phyloP scores from a whole-genome alignment of 2,888 invertebrate species.

The Homarus gammarus region DNA sequence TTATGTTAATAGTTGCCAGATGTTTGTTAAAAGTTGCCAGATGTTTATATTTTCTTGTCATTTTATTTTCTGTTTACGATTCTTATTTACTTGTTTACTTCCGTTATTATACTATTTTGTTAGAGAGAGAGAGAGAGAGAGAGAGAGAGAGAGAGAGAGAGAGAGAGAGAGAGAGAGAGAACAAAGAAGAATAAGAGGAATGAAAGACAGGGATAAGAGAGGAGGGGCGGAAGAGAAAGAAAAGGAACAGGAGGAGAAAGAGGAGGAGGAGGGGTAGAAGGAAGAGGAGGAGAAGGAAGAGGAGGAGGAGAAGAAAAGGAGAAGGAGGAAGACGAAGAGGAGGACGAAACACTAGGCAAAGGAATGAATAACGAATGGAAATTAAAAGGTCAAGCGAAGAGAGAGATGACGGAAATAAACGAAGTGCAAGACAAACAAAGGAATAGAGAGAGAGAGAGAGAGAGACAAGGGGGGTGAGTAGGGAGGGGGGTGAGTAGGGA shows the following conservation, averaged over 20 bases:
- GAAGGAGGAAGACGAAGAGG: not conserved
- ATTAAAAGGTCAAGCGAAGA: not conserved
- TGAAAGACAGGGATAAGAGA: not conserved
- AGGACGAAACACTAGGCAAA: not conserved
- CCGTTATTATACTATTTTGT: too few species aligned
- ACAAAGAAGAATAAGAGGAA: not conserved
- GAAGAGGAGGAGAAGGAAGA: not conserved
- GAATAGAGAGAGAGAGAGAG: slow-evolving; percentile 6
- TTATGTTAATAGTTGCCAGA: too few species aligned
- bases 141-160: not conserved
- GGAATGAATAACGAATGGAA: not conserved
- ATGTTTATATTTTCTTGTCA: too few species aligned
- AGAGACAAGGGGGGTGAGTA: slow-evolving; percentile 7
- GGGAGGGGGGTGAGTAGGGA: not conserved
- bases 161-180: slow-evolving; percentile 13
- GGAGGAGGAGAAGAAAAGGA: not conserved
- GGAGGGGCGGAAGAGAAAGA: not conserved
- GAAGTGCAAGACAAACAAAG: not conserved
- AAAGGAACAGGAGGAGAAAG: not conserved
- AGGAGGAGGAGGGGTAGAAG: not conserved
- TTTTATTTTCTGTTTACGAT: too few species aligned
- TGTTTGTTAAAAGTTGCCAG: too few species aligned
- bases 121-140: not conserved
- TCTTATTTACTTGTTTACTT: too few species aligned
- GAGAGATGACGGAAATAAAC: slow-evolving; percentile 3